Conservation (phyloP, 2,113 vertebrate genomes). For the Passer montanus region DNA sequence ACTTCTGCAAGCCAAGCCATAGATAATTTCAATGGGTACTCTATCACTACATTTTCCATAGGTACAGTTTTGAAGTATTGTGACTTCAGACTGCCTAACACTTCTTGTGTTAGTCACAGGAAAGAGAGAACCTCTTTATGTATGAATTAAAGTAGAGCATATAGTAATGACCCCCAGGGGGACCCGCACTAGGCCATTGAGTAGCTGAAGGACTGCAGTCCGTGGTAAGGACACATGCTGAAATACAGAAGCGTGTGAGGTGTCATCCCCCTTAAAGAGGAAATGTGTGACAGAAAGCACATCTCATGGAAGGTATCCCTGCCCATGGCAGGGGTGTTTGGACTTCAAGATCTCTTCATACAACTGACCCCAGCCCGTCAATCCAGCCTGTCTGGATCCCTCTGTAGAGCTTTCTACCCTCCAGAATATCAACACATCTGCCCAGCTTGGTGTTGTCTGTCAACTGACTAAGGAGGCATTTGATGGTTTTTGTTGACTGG, state of each 20-base stretch:
- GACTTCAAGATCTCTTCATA: neutral
- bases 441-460: neutral
- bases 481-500: accelerated
- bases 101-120: neutral
- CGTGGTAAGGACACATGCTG: neutral
- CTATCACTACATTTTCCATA: neutral
- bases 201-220: neutral
- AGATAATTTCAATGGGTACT: neutral
- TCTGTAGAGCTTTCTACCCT: neutral
- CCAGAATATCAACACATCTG: no score
- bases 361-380: neutral
- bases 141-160: neutral
- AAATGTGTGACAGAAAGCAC: neutral
- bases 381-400: neutral
- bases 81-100: neutral
- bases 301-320: neutral
- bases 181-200: accelerated
- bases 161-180: neutral
- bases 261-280: neutral
- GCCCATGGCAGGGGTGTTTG: neutral
- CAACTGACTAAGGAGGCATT: neutral
- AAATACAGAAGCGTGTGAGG: neutral
- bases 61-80: neutral
- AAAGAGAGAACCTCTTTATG: neutral
- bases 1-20: neutral